Evolutionary conservation across 2,888 invertebrate genomes (phyloP), one percentile per base, ranked within the genome.

Genomic region (Drosophila limbata): DNA sequence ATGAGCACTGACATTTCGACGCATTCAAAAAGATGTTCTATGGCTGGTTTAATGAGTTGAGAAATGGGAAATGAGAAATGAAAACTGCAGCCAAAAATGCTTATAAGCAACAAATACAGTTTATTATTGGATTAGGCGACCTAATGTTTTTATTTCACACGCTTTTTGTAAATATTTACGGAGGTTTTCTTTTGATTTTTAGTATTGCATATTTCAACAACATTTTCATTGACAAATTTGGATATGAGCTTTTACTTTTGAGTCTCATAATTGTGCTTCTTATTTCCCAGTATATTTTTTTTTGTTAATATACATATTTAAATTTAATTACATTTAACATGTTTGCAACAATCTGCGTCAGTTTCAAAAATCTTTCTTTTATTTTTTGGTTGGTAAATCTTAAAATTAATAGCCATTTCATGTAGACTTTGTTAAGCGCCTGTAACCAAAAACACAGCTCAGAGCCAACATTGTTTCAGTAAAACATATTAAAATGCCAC

Each of bases 401-500:
- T 44, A 59, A 79, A 88, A 89, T 89, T 87, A 86, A 86, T 81
- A 86, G 84, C 85, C 88, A 78, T 81, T 87, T 81, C 74, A 68
- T 73, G 77, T 74, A 57, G 74, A 65, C 79, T 69, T 62, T 33
- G 59, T 63, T 63, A 60, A 71, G 45, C 55, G 61, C 19, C 31
- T 61, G 56, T 52, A 64, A 51, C 50, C 76, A 61, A 60, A 59
- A 75, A 52, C 59, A 63, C 62, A 79, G n/a, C 39, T 70, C 35
- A 56, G 62, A 64, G 56, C 51, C 72, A 69, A 74, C 71, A 72
- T 73, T 69, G 79, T 84, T 74, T 69, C 77, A 55, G 66, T 67
- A 73, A 80, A 84, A 86, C 83, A 84, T 84, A 84, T 84, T 84
- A 88, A 86, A 84, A 84, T 84, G 84, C 88, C 84, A 84, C 88